These are phyloP conservation scores for Pogonus chalceus DNA, from an alignment of 1,140 invertebrate genomes.

Conservation along the genomic window DNA sequence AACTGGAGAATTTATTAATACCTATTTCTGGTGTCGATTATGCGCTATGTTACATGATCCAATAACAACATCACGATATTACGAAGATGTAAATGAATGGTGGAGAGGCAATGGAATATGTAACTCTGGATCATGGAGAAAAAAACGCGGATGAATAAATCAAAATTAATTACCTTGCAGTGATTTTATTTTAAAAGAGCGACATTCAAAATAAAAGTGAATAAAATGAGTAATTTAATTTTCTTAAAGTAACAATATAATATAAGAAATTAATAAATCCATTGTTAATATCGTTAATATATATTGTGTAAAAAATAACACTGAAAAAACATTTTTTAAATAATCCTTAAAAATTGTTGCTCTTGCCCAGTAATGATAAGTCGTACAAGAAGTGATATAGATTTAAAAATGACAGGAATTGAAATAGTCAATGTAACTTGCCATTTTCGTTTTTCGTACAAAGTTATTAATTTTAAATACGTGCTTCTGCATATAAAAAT, in stretches of 20 bases:
- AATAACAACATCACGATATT: slow-evolving; percentile 48
- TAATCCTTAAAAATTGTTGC: no score
- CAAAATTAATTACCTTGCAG: no score
- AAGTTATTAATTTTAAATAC: not conserved
- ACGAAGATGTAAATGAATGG: slow-evolving; percentile 77
- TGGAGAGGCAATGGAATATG: slow-evolving; percentile 69
- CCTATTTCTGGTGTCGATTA: slow-evolving; percentile 89
- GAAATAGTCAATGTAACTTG: not conserved
- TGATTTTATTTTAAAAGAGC: no score
- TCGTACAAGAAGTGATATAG: no score
- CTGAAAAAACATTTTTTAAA: no score
- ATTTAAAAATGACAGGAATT: not conserved
- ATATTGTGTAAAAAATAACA: no score
- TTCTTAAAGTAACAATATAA: no score
- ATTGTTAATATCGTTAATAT: no score
- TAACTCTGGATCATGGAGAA: slow-evolving; percentile 55
- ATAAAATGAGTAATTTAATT: no score
- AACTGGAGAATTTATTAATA: slow-evolving; percentile 89
- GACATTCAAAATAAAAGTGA: no score
- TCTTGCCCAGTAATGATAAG: no score
- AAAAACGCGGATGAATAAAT: slow-evolving; percentile 25
- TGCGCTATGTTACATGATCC: slow-evolving; percentile 81
- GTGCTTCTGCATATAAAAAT: not conserved
- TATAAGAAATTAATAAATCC: no score
- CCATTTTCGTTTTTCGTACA: slow-evolving; percentile 1